Base-by-base conservation (phyloP, 2,113 vertebrate genomes). In the Vanacampus margaritifer region DNA sequence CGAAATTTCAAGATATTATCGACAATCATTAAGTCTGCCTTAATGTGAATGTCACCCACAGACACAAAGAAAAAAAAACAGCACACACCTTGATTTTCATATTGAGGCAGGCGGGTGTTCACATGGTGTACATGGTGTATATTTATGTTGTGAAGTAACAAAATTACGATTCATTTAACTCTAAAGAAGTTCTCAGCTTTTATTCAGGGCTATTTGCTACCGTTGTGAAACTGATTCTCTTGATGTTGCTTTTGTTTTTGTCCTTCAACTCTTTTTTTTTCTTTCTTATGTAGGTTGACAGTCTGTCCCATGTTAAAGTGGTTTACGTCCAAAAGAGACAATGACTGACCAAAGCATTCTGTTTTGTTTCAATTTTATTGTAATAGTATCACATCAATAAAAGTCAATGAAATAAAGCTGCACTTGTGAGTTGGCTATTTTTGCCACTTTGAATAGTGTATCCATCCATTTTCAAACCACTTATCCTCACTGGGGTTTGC, bases 101-200 rank as follows among this genome's bases (percentile, higher is more conserved):
- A 26, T 54, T 67, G 58, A 78, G 67, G 65, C 56, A 53, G 69
- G 51, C 57, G 72, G 70, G 72, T 81, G 74, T 70, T 36, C 57
- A 69, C 77, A 75, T 64, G 66, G 59, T 90, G 86, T 89, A 90
- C 81, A 57, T 57, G 54, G 16, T 89, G 85, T 80, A 72, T 87
- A 88, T 89, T 89, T 89, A 90, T 91, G 87, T 88, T 90, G 88
- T 90, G 84, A 89, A 77, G 84, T 86, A 79, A 87, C 80, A 73
- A 80, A 63, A 68, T 67, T 50, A 85, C 79, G 68, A 75, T 72
- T 81, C 73, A 75, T 73, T 84, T 84, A 71, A 79, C 75, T 66
- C 63, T 5, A 60, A 77, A 72, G 43, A 43, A 61, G 35, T 72
- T 86, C 70, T 86, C 72, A 37, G 68, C 80, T 84, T 81, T 80